These are phyloP conservation scores for Drosophila malerkotliana DNA, from an alignment of 1,140 invertebrate species.

Conservation along the genomic window DNA sequence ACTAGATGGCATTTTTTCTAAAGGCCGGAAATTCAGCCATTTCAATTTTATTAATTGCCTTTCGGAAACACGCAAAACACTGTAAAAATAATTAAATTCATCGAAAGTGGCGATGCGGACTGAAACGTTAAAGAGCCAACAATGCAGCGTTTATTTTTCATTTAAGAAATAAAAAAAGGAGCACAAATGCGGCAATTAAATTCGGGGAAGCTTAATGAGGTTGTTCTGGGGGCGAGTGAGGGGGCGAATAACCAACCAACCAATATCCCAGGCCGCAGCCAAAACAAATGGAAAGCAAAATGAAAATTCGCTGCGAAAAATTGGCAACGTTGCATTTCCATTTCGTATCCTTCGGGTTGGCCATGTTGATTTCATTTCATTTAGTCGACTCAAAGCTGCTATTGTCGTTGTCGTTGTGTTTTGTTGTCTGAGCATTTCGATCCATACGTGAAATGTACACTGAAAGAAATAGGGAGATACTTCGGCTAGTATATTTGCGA, in stretches of 20 bases:
- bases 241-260: constrained; percentile 6
- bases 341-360: constrained; percentile 57
- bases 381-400: constrained; percentile 55
- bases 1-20: constrained; percentile 24
- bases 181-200: constrained; percentile 47
- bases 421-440: constrained; percentile 22
- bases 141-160: constrained; percentile 37
- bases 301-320: constrained; percentile 49
- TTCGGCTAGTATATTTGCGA: too few relatives aligned
- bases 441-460: constrained; percentile 10
- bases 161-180: constrained; percentile 14
- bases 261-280: constrained; percentile 29
- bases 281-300: constrained; percentile 49
- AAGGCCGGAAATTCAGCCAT: constrained; percentile 48
- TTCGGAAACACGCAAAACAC: constrained; percentile 44
- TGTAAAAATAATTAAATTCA: constrained; percentile 55
- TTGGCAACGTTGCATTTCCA: constrained; percentile 72
- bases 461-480: not conserved
- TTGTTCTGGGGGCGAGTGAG: not conserved
- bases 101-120: constrained; percentile 24
- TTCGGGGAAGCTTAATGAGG: constrained; percentile 43
- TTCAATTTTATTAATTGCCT: constrained; percentile 70
- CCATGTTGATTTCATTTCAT: constrained; percentile 82
- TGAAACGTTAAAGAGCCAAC: constrained; percentile 21
- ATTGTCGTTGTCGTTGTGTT: constrained; percentile 56